Base-by-base conservation (phyloP, 92 coral and sea anemone species). In the Metridium senile region DNA sequence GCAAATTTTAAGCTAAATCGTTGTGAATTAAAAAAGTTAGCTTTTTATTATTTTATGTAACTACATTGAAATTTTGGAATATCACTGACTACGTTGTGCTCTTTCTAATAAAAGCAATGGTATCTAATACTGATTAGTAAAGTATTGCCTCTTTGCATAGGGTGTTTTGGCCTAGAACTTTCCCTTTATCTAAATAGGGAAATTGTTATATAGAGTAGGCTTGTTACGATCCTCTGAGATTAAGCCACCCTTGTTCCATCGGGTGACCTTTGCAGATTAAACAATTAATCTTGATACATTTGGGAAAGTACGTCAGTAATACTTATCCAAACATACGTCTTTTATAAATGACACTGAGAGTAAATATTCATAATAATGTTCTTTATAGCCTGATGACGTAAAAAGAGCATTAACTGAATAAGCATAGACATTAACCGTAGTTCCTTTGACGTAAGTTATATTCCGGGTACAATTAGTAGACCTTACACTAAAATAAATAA, bases 401-500 rank as follows among this genome's bases (percentile, higher is more conserved):
- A 30, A 30, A 63, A 21, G 22, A 28, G 31, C n/a, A 61, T 29
- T 28, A 63, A n/a, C 39, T 29, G 27, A 58, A 21, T 58, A 58
- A 26, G 28, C 23, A 58, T n/a, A n/a, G 23, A 58, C 65, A 11
- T 20, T n/a, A 21, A 23, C 69, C 2, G 23, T 31, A 28, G n/a
- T 54, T 63, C 21, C 69, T 63, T 20, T 63, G 69, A 63, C 69
- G 69, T 31, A 63, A 3, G 69, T 63, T 63, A 7, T 63, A 30
- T 63, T 63, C 65, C 65, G 65, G 65, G 8, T 26, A 17, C n/a
- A 22, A 22, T 26, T 39, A 39, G 49, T 13, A 4, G 49, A 4
- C 8, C 49, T 39, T 39, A 6, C 13, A 13, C 13, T 39, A 39
- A 39, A 39, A 6, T 39, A 39, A 39, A 39, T 39, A 39, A 39